These are phyloP conservation scores for Scophthalmus maximus DNA, from an alignment of 2,113 vertebrate species.

Conservation along the genomic window DNA sequence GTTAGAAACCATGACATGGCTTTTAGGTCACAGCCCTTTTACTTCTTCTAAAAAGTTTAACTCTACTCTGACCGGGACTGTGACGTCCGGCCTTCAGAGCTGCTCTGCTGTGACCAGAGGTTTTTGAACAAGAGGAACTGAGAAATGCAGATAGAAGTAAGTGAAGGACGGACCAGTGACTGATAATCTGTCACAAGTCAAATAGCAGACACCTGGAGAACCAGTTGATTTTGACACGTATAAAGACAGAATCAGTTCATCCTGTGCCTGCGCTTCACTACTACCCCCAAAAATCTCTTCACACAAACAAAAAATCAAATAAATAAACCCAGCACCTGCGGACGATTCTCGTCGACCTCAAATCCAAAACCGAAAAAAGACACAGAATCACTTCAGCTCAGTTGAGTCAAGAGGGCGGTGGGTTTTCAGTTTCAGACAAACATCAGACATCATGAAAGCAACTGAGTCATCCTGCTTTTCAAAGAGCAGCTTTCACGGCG, in stretches of 20 bases:
- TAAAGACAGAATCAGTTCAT: no score
- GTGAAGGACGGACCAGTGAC: conserved; percentile 20
- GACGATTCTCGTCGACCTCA: neutral
- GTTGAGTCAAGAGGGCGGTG: conserved; percentile 12
- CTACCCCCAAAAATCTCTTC: neutral
- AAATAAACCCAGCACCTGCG: neutral
- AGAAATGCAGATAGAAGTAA: conserved; percentile 1
- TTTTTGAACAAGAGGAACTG: conserved; percentile 5
- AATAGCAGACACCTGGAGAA: no score
- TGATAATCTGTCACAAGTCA: no score
- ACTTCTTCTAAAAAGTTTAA: no score
- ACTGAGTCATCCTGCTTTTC: conserved; percentile 61
- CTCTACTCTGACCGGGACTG: no score
- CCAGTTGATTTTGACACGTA: no score
- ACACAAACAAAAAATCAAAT: neutral
- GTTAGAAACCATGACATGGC: neutral
- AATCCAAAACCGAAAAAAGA: conserved; percentile 1
- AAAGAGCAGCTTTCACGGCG: conserved; percentile 70
- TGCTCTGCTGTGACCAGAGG: neutral
- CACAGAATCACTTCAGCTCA: conserved; percentile 19
- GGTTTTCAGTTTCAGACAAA: conserved; percentile 37
- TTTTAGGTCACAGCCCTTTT: no score
- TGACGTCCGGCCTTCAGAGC: neutral
- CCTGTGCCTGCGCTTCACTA: neutral
- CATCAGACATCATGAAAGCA: conserved; percentile 51